Evolutionary conservation across 2,113 vertebrate genomes (phyloP), one percentile per base, ranked within the genome.

Genomic region (Etia nguti): DNA sequence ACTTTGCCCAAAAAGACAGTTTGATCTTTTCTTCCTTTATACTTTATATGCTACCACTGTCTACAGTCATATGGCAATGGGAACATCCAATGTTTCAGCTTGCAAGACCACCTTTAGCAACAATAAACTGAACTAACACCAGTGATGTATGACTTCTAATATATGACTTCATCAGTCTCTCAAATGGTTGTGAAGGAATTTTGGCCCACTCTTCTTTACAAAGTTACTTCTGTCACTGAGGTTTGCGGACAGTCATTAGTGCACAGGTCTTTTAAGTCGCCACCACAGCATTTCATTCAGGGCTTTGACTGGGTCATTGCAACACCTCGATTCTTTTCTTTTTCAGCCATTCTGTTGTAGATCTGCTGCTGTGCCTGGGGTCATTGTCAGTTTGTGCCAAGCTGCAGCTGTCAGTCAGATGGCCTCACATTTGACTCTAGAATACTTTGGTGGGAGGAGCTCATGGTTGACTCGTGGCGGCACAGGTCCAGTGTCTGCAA

Each of bases 251-350:
- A 75, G 10, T 29, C 10, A 7, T 75, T 4, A 18, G 20, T 11
- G 41, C 41, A 3, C 41, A 29, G 68, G 41, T 75, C 70, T 75
- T 13, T 73, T 26, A 46, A 6, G 2, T 24, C 3, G 1, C 13
- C 1, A 1, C 22, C 41, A 26, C 68, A 75, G 41, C 6, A 1
- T 4, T 24, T 73, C 15, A 73, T 18, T 73, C 41, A 11, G 0
- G 20, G 20, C 41, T 7, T 75, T 18, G 68, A 38, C 34, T 13
- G 60, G 20, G 60, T 38, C 34, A 38, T 13, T 38, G 34, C 11
- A 68, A 68, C 60, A 38, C 11, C 34, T 38, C 4, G 6, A 68
- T 68, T 68, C 60, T 22, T 68, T 68, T 38, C 60, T 68, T 68
- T 38, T 68, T 68, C 60, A 38, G 60, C 60, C 60, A 38, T 5